Evolutionary conservation across 1,140 invertebrate species (phyloP).

Genomic region (Drosophila aff.): DNA sequence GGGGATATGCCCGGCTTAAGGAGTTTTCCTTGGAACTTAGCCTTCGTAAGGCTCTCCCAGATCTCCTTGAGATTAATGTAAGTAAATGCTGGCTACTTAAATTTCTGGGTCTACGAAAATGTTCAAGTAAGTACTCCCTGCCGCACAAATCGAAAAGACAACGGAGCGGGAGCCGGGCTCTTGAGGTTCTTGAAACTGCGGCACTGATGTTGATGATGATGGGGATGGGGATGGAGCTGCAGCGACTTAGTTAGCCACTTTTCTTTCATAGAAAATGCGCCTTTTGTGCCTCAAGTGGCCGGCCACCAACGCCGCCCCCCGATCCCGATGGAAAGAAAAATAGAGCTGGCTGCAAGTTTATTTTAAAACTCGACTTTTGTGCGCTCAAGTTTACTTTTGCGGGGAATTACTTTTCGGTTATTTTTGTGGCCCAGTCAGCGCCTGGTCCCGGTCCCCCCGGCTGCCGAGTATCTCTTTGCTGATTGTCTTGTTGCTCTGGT

Average conservation of each 20-base stretch:
- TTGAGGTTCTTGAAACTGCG: conserved; percentile 49
- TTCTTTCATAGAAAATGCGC: conserved; percentile 76
- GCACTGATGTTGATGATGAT: conserved; percentile 30
- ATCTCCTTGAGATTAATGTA: conserved; percentile 6
- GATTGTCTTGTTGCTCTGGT: conserved; percentile 63
- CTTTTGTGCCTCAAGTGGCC: conserved; percentile 71
- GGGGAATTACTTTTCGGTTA: conserved; percentile 79
- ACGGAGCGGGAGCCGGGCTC: conserved; percentile 12
- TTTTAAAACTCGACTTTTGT: conserved; percentile 81
- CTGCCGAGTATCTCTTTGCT: conserved; percentile 34
- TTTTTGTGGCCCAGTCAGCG: conserved; percentile 72
- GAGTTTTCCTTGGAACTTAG: neutral
- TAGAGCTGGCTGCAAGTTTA: conserved; percentile 74
- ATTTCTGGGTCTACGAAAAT: conserved; percentile 23
- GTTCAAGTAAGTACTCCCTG: conserved; percentile 47
- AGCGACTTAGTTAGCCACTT: conserved; percentile 78
- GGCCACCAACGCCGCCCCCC: neutral
- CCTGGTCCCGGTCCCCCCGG: conserved; percentile 7
- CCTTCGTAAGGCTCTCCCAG: neutral
- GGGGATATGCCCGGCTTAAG: neutral
- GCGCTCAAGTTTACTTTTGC: conserved; percentile 76
- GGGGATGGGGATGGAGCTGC: conserved; percentile 1
- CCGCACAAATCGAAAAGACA: conserved; percentile 46
- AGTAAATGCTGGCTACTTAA: conserved; percentile 39
- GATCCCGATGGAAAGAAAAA: conserved; percentile 53